Evolutionary conservation across 2,113 vertebrate species (phyloP).

Genomic region (Desmodus rotundus): DNA sequence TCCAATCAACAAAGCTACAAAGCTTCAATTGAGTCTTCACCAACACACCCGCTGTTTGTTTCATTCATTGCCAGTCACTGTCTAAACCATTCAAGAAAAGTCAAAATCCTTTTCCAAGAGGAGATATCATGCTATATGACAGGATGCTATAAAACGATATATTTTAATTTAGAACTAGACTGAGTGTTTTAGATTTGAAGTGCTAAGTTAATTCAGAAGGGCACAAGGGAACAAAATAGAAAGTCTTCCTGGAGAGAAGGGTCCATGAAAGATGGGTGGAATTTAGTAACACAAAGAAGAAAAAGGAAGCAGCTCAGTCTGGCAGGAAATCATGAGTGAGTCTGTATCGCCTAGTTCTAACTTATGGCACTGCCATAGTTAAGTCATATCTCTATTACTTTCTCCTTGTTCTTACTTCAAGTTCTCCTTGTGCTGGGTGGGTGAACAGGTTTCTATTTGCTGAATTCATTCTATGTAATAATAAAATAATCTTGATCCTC

Average conservation of each 20-base stretch:
- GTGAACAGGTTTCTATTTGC: conserved; percentile 58
- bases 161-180: not conserved
- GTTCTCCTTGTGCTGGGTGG: conserved; percentile 32
- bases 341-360: not conserved
- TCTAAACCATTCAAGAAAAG: not conserved
- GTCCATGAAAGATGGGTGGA: not conserved
- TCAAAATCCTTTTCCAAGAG: not conserved
- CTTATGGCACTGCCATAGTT: not conserved
- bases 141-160: not conserved
- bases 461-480: conserved; percentile 54
- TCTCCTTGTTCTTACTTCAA: conserved; percentile 41
- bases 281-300: not conserved
- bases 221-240: not conserved
- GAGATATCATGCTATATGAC: not conserved
- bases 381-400: not conserved
- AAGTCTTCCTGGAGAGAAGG: not conserved
- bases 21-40: not conserved
- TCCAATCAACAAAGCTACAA: not conserved
- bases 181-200: not conserved
- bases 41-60: not conserved
- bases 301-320: not conserved
- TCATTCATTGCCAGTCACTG: not conserved
- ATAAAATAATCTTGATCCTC: conserved; percentile 69
- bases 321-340: not conserved
- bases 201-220: not conserved